Evolutionary conservation across 1,140 invertebrate species (phyloP).

Genomic region (Papilio glaucus): DNA sequence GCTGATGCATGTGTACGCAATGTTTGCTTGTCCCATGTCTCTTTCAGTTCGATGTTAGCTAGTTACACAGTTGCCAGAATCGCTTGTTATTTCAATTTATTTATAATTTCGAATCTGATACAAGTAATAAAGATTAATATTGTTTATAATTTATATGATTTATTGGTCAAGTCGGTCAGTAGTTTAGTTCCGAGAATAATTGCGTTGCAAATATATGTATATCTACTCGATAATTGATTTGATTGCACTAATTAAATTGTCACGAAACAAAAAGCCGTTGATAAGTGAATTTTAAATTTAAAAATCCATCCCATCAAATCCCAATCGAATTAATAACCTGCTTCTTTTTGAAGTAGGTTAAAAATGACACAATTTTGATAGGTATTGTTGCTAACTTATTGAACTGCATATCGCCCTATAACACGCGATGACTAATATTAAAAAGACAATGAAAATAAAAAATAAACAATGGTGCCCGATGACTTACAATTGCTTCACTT

Average conservation of each 20-base stretch:
- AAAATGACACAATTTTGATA: no score
- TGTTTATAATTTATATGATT: slow-evolving; percentile 14
- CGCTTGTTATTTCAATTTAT: slow-evolving; percentile 27
- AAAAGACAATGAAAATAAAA: no score
- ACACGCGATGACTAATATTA: no score
- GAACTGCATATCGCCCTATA: no score
- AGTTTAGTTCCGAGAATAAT: slow-evolving; percentile 16
- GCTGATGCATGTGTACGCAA: slow-evolving; percentile 62
- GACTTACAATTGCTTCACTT: no score
- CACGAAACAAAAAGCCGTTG: background rate
- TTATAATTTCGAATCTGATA: slow-evolving; percentile 10
- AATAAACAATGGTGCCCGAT: no score
- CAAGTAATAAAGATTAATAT: slow-evolving; percentile 11
- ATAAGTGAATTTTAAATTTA: no score
- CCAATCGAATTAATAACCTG: no score
- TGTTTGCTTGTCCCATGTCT: slow-evolving; percentile 37
- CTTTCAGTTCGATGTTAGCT: slow-evolving; percentile 33
- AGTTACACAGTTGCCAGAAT: background rate
- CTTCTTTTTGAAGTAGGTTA: no score
- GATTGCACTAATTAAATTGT: background rate
- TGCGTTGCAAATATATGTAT: slow-evolving; percentile 6
- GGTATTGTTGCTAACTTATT: no score
- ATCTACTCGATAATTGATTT: slow-evolving; percentile 9
- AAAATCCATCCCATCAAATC: no score
- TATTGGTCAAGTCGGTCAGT: background rate